phyloP scores from a whole-genome alignment of 2,113 vertebrate species.

The Scopus umbretta region DNA sequence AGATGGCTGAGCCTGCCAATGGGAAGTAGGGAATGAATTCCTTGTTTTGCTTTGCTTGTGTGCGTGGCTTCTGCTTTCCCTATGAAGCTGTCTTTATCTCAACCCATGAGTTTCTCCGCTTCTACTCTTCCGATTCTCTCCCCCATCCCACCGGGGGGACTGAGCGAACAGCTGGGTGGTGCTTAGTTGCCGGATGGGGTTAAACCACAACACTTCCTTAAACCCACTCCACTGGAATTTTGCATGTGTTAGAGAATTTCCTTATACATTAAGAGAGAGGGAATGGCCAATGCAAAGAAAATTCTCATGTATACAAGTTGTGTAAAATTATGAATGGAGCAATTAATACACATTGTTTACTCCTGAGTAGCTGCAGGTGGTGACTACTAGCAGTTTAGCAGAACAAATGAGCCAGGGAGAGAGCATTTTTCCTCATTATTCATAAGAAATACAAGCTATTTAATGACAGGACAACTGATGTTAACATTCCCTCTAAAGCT shows the following conservation, averaged over 20 bases:
- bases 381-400: neutral
- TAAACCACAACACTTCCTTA: neutral
- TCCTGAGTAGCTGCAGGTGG: neutral
- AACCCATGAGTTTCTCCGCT: too few relatives aligned
- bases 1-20: too few relatives aligned
- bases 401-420: neutral
- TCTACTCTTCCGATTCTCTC: too few relatives aligned
- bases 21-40: too few relatives aligned
- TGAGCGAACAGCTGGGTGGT: too few relatives aligned
- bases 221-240: neutral
- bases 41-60: too few relatives aligned
- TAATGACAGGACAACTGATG: neutral
- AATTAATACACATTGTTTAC: neutral
- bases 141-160: too few relatives aligned
- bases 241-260: neutral
- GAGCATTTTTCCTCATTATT: neutral
- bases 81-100: too few relatives aligned
- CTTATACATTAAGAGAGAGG: neutral
- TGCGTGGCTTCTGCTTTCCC: too few relatives aligned
- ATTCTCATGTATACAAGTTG: fast-evolving
- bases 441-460: neutral
- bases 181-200: too few relatives aligned
- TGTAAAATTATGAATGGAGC: neutral
- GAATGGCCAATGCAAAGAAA: neutral
- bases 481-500: neutral